phyloP scores from a whole-genome alignment of 2,888 invertebrate species.

The Lithophane socia region DNA sequence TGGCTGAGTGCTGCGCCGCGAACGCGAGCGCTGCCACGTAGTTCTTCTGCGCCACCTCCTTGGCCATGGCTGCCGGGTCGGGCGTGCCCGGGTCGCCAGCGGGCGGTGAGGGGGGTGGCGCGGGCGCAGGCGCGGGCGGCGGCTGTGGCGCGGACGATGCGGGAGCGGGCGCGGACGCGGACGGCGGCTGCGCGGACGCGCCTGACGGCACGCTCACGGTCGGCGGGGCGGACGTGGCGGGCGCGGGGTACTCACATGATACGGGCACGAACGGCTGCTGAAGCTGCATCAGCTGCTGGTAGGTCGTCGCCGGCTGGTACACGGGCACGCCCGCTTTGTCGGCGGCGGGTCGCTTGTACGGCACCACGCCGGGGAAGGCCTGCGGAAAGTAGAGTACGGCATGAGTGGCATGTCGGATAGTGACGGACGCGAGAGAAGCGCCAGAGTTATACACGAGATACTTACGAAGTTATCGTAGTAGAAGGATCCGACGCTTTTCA shows the following conservation, averaged over 20 bases:
- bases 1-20: slow-evolving; percentile 87
- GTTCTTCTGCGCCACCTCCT: slow-evolving; percentile 95
- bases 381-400: slow-evolving; percentile 80
- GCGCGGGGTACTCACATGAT: slow-evolving; percentile 98
- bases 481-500: slow-evolving; percentile 98
- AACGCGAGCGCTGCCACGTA: slow-evolving; percentile 93
- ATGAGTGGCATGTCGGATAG: slow-evolving; percentile 33
- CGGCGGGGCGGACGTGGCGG: slow-evolving; percentile 92
- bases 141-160: slow-evolving; percentile 76
- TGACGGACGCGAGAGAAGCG: slow-evolving; percentile 9
- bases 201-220: slow-evolving; percentile 89
- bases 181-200: slow-evolving; percentile 74
- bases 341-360: slow-evolving; percentile 98
- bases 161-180: slow-evolving; percentile 84
- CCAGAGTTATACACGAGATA: slow-evolving; percentile 81
- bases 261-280: slow-evolving; percentile 99
- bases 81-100: slow-evolving; percentile 71
- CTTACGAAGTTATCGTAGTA: slow-evolving; percentile 99
- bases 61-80: slow-evolving; percentile 91
- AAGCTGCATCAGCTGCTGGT: slow-evolving; percentile 98
- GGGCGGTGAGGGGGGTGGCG: slow-evolving; percentile 73
- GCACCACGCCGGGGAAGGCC: slow-evolving; percentile 98
- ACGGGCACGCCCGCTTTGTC: slow-evolving; percentile 99
- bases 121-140: slow-evolving; percentile 87
- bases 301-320: slow-evolving; percentile 97